Conservation (phyloP, 2,888 invertebrate species). For the Arrhopalites spinosus region DNA sequence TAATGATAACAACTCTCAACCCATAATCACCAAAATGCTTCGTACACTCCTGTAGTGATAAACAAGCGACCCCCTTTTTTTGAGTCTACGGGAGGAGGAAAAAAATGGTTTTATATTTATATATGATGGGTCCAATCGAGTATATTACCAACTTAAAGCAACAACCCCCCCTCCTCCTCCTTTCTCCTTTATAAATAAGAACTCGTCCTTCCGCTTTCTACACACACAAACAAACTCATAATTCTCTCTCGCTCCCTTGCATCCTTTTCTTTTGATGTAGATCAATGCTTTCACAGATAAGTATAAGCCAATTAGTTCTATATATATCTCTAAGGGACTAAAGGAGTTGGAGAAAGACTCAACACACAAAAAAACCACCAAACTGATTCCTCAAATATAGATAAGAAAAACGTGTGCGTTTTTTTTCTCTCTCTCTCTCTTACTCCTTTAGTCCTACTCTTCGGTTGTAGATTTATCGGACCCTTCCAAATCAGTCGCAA, state of each 20-base stretch:
- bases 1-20: constrained; percentile 14
- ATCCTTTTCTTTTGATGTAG: constrained; percentile 11
- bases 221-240: constrained; percentile 7
- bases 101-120: too few species aligned
- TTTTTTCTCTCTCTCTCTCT: too few species aligned
- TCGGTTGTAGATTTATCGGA: too few species aligned
- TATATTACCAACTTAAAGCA: too few species aligned
- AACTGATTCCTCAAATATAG: too few species aligned
- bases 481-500: too few species aligned
- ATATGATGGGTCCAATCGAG: too few species aligned
- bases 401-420: not conserved
- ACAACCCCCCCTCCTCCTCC: not conserved
- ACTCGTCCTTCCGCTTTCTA: not conserved
- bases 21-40: not conserved
- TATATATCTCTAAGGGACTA: not conserved
- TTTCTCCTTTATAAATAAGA: not conserved
- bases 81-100: too few species aligned
- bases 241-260: not conserved
- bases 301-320: constrained; percentile 11
- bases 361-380: not conserved
- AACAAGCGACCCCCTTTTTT: too few species aligned
- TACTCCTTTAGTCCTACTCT: too few species aligned
- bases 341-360: constrained; percentile 4
- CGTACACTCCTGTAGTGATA: too few species aligned
- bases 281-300: constrained; percentile 8